phyloP scores from a whole-genome alignment of 53 echinoderm and acorn worm species.

The Apostichopus leukothele region DNA sequence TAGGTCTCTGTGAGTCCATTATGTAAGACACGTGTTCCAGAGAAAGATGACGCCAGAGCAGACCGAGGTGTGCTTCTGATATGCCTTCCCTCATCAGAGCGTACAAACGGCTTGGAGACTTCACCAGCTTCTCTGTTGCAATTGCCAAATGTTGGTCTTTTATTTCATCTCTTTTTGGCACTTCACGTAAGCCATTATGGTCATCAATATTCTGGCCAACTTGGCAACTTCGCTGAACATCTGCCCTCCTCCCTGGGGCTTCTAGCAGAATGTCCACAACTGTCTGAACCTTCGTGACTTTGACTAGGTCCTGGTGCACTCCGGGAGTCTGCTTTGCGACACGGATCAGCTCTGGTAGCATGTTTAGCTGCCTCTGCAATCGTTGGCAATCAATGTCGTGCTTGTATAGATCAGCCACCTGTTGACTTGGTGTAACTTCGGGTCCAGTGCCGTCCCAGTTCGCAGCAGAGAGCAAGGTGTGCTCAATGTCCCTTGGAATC shows the following conservation, averaged over 20 bases:
- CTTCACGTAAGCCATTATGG: background rate
- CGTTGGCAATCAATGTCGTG: no score
- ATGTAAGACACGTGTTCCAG: conserved; percentile 30
- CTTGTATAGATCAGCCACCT: background rate
- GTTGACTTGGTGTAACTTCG: background rate
- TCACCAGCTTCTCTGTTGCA: background rate
- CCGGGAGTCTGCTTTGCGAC: no score
- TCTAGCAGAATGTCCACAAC: no score
- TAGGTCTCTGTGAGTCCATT: no score
- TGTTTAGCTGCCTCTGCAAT: no score
- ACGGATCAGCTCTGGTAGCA: no score
- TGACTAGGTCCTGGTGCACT: no score
- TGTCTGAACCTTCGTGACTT: no score
- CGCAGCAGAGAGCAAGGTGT: conserved; percentile 22
- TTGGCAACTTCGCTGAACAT: no score
- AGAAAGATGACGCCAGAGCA: conserved; percentile 41
- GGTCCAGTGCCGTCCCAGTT: conserved; percentile 39
- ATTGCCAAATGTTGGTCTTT: background rate
- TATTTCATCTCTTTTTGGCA: conserved; percentile 17
- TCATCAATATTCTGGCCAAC: no score
- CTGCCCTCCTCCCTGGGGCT: no score
- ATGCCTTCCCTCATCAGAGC: conserved; percentile 44
- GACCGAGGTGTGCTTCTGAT: background rate
- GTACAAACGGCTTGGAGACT: background rate
- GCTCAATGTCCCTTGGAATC: conserved; percentile 43